A percentile compares a stretch with the other conserved stretches of the same genome.
These are phyloP conservation scores for Phortica okadai DNA, from an alignment of 2,888 invertebrate species.

Conservation along the genomic window DNA sequence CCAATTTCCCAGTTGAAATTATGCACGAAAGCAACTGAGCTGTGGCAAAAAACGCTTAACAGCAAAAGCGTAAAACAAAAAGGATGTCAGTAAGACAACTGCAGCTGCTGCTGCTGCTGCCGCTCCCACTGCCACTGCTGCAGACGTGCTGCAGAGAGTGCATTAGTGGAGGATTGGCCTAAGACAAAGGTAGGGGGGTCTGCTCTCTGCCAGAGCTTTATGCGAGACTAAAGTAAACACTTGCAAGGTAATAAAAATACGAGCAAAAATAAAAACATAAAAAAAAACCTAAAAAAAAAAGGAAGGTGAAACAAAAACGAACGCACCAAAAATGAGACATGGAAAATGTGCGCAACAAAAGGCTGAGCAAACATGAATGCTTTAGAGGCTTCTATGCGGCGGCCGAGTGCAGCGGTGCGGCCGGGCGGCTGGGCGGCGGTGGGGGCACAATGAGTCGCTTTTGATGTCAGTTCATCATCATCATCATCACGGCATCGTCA, in stretches of 20 bases:
- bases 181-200: neutral
- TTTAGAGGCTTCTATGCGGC: neutral
- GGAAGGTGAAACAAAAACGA: neutral
- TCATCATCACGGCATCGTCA: neutral
- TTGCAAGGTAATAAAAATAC: constrained; percentile 8
- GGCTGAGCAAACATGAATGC: constrained; percentile 7
- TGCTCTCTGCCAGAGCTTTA: neutral
- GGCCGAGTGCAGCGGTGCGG: neutral
- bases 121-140: too few species aligned
- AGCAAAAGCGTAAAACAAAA: constrained; percentile 2
- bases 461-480: constrained; percentile 22
- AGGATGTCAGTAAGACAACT: neutral
- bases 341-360: neutral
- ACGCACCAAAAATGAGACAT: neutral
- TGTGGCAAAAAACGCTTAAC: neutral
- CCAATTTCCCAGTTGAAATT: constrained; percentile 66
- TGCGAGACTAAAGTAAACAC: constrained; percentile 10
- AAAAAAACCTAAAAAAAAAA: neutral
- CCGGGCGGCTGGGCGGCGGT: neutral
- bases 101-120: neutral
- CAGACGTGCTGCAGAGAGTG: too few species aligned
- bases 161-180: neutral
- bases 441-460: constrained; percentile 3
- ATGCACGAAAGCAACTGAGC: constrained; percentile 43
- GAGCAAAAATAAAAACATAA: neutral